Base-by-base conservation (phyloP, 1,140 invertebrate species). In the Phocides pigmalion region DNA sequence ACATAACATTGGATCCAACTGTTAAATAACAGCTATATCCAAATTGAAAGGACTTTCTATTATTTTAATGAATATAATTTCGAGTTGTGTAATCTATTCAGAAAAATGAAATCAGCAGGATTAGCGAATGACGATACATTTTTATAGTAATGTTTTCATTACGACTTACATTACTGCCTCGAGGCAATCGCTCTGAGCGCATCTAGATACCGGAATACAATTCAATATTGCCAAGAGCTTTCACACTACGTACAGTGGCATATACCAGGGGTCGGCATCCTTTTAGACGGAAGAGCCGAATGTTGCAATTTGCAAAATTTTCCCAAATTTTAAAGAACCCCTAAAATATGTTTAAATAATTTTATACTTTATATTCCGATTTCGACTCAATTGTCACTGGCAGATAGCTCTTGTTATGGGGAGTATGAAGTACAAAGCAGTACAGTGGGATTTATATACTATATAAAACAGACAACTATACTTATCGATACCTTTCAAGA, bases 11-110 rank as follows among this genome's bases (percentile, higher is more conserved):
- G 1, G 20, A 19, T 47, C 22, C 22, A 47, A 20, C 20, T 4
- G 22, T 14, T 22, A 39, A 39, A 53, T 53, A 53, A 53, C 39
- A 32, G 19, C 16, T n/a, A 32, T 53, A 39, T 53, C 25, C 16
- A 8, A 51, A 32, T 53, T 37, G 19, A 39, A 19, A 20, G 32
- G 37, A 15, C 51, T 54, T 54, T 54, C 51, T 41, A 54, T 41
- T 14, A 54, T 54, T 41, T 14, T 41, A 54, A 54, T 39, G 19
- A 54, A 25, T 54, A 54, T 41, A 12, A 20, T n/a, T 41, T 11
- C 41, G 8, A 25, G 35, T 41, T 54, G 37, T 8, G 51, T 20
- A 54, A 54, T 54, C 51, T 41, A 41, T 39, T 19, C 32, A 41
- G 51, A 12, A 14, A 41, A 54, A 54, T 54, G 35, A 54, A 42